Base-by-base conservation (phyloP, 2,113 vertebrate species). In the Halcyon malimbica region DNA sequence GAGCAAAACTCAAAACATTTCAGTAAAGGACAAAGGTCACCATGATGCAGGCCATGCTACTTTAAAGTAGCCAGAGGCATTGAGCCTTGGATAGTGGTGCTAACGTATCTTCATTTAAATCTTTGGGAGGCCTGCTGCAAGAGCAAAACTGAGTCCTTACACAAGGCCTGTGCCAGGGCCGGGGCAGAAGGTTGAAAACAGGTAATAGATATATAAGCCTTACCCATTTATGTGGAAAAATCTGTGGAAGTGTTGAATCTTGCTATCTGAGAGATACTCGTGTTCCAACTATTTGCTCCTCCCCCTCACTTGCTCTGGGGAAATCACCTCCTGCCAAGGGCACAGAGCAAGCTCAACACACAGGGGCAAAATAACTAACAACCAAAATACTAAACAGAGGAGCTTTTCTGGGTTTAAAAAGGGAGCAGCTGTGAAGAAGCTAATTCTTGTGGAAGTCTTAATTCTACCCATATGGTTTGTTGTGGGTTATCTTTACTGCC, bases 391-490 rank as follows among this genome's bases (percentile, higher is more conserved):
- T 44, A 11, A 9, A 0, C 13, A 9, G 29, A 24, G 16, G 6
- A 15, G 3, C 2, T 54, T 67, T 75, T 79, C 51, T 75, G 33
- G 1, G 13, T 53, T 78, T 65, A 21, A 63, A 89, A 87, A 78
- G 13, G 28, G 33, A 81, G 16, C 13, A 54, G 6, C 19, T 71
- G n/a, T 12, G 5, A 53, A 46, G 14, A 8, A 89, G 28, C 33
- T 76, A 53, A 57, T 68, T 93, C 37, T 68, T 56, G 68, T 89
- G 19, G 23, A 87, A 10, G 2, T 26, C 67, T 41, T 76, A 62
- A 19, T 53, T 79, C 25, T 73, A 13, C 29, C 28, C 6, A 2
- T 2, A 1, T 39, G 6, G 16, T 62, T 83, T 6, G 0, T 33
- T 54, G 28, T 39, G 56, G 4, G 41, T 74, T 57, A 31, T 24